Evolutionary conservation across 2,797 vertebrate genomes (phyloP), one percentile per base, ranked within the genome.

Genomic region (Epinephelus coioides): DNA sequence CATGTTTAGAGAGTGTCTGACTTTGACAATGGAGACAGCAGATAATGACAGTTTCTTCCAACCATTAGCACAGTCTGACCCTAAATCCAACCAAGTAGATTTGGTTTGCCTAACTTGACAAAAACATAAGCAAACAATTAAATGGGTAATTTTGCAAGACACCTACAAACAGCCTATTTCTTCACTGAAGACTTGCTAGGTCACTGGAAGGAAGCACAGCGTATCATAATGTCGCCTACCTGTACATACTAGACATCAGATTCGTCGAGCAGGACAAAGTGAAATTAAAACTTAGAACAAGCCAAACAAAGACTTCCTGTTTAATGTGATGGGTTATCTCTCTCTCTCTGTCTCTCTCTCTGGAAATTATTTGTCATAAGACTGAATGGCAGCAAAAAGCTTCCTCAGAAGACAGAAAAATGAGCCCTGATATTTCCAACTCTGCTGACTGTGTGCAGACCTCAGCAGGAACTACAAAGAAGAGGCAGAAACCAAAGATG

Each of bases 371-470:
- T 78, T 71, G 21, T 73, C 81, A 73, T 69, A 69, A 68, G 44
- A 81, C 79, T 83, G 64, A 89, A 76, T 60, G 50, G 73, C 70
- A 88, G 79, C 50, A 79, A 51, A 81, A 19, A 12, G 44, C 51
- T 6, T 73, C 63, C 40, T 90, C 67, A 79, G 76, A 87, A 82
- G 76, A 71, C 74, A 76, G 82, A 78, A 83, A 88, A 84, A 87
- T 71, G 44, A 92, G 79, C 77, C 23, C 38, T 63, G 76, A 51
- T 89, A 60, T 83, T 68, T 80, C 21, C 27, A 27, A 72, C 66
- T 63, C 3, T 81, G 83, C 86, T 85, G 85, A 86, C 80, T 68
- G 63, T 72, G 76, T 68, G 82, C 88, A 85, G 75, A 88, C 70
- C 74, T 88, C 85, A 86, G 86, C 83, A 77, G 67, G 69, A 88